Evolutionary conservation across 2,888 invertebrate species (phyloP).

Genomic region (Dascillus cervinus): DNA sequence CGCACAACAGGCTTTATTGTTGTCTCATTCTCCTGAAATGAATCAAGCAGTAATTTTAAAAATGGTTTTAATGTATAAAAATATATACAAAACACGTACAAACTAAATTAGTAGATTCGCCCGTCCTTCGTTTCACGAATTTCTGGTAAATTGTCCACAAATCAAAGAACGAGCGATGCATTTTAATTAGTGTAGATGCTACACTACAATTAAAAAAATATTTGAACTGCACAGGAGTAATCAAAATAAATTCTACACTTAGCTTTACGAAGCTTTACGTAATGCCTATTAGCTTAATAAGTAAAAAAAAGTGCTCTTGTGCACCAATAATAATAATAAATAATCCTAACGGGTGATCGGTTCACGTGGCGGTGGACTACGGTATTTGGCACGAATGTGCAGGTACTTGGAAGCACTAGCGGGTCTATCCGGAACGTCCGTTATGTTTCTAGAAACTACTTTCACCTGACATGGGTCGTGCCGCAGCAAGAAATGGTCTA

Average conservation of each 20-base stretch:
- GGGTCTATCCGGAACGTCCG: slow-evolving; percentile 24
- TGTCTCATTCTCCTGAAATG: slow-evolving; percentile 3
- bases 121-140: no score
- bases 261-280: not conserved
- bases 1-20: slow-evolving; percentile 3
- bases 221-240: not conserved
- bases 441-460: slow-evolving; percentile 34
- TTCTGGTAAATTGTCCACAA: not conserved
- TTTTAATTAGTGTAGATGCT: slow-evolving; percentile 14
- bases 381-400: slow-evolving; percentile 66
- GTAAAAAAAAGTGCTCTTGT: no score
- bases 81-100: no score
- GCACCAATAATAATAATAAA: no score
- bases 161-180: slow-evolving; percentile 7
- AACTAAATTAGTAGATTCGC: no score
- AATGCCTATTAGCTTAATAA: slow-evolving; percentile 8
- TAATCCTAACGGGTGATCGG: slow-evolving; percentile 42
- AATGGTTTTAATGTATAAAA: slow-evolving; percentile 13
- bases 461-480: slow-evolving; percentile 79
- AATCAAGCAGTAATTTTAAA: no score
- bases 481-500: slow-evolving; percentile 84
- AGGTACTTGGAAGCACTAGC: slow-evolving; percentile 46
- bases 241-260: not conserved
- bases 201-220: slow-evolving; percentile 5
- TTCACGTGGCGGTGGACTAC: slow-evolving; percentile 59